A percentile compares a stretch with the other conserved stretches of the same genome.
phyloP scores from a whole-genome alignment of 2,797 vertebrate genomes.

The Syngnathus rostellatus region DNA sequence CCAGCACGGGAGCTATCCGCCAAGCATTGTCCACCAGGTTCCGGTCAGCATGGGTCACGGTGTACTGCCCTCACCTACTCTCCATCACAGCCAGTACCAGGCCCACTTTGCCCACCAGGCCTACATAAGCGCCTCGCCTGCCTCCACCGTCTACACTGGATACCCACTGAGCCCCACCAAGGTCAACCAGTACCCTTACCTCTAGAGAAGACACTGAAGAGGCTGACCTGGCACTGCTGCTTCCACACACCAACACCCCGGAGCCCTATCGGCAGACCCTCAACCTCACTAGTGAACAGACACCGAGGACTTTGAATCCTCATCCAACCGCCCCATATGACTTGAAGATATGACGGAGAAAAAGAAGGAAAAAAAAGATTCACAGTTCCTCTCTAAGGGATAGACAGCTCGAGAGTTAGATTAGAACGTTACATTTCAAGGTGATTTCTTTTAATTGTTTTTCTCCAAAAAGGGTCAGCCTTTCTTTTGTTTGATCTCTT shows the following conservation, averaged over 20 bases:
- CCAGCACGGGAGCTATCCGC: conserved; percentile 87
- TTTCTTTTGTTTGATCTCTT: conserved; percentile 33
- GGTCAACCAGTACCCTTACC: conserved; percentile 99
- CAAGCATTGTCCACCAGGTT: conserved; percentile 94
- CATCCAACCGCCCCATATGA: conserved; percentile 58
- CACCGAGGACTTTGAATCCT: conserved; percentile 64
- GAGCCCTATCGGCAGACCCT: conserved; percentile 21
- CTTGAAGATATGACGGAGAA: conserved; percentile 68
- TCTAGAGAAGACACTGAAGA: conserved; percentile 78
- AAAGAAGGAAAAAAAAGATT: conserved; percentile 33
- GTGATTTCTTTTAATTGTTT: conserved; percentile 33
- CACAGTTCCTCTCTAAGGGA: conserved; percentile 46
- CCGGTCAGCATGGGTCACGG: conserved; percentile 93
- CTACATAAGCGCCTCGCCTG: conserved; percentile 97
- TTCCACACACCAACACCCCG: conserved; percentile 30
- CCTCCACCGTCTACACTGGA: conserved; percentile 99
- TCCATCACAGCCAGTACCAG: conserved; percentile 94
- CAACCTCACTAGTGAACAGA: conserved; percentile 58
- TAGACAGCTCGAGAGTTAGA: conserved; percentile 25
- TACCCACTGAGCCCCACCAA: conserved; percentile 98
- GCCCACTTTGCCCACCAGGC: conserved; percentile 98
- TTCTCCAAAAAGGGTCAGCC: conserved; percentile 62
- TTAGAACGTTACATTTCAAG: conserved; percentile 49
- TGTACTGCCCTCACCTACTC: conserved; percentile 88
- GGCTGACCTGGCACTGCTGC: conserved; percentile 60